phyloP scores from a whole-genome alignment of 2,113 vertebrate genomes.

The Microtus richardsoni region DNA sequence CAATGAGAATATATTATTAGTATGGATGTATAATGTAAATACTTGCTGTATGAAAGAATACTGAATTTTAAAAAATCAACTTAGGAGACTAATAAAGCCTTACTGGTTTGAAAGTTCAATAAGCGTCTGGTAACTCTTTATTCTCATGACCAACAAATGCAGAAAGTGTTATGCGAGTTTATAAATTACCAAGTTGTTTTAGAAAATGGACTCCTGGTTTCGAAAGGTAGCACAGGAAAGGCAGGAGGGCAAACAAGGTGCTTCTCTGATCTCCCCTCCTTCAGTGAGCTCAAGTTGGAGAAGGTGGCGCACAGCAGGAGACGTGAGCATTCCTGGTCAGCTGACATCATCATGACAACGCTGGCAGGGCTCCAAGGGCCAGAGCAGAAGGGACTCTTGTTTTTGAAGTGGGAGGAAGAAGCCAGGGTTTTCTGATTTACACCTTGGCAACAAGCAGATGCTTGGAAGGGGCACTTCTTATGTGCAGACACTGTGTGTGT shows the following conservation, averaged over 20 bases:
- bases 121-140: neutral
- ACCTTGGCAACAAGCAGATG: constrained; percentile 68
- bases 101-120: neutral
- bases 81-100: neutral
- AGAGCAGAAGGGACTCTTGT: constrained; percentile 44
- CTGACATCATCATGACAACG: constrained; percentile 74
- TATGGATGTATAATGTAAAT: neutral
- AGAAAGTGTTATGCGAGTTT: neutral
- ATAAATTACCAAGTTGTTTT: neutral
- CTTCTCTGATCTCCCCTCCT: constrained; percentile 39
- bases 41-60: constrained; percentile 23
- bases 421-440: constrained; percentile 66
- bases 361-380: constrained; percentile 72
- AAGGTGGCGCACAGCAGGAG: constrained; percentile 74
- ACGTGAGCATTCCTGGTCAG: constrained; percentile 77
- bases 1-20: neutral
- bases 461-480: constrained; percentile 53
- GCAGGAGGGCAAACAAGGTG: constrained; percentile 48
- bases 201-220: neutral
- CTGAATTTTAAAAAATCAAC: neutral
- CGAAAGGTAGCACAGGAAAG: constrained; percentile 56
- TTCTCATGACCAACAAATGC: constrained; percentile 25
- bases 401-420: constrained; percentile 71
- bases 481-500: constrained; percentile 17
- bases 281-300: constrained; percentile 62